These are phyloP conservation scores for Odontothrips loti DNA, from an alignment of 2,888 invertebrate species.

Conservation along the genomic window DNA sequence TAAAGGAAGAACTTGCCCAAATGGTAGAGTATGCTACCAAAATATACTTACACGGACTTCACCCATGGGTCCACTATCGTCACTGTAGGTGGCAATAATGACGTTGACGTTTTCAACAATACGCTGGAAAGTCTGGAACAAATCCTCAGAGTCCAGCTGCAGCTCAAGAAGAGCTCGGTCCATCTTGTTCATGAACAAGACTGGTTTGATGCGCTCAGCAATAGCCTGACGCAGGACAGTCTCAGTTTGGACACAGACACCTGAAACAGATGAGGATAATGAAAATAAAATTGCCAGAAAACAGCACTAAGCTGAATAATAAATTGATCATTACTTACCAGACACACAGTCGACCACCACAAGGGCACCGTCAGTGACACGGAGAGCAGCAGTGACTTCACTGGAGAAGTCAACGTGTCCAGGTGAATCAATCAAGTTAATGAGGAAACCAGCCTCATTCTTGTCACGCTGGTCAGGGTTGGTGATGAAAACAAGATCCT, in stretches of 20 bases:
- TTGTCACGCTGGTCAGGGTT: conserved; percentile 86
- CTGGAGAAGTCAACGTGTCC: conserved; percentile 99
- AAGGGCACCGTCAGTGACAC: conserved; percentile 99
- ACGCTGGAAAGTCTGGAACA: conserved; percentile 99
- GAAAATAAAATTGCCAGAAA: conserved; percentile 6
- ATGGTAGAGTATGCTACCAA: no score
- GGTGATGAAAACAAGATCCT: conserved; percentile 91
- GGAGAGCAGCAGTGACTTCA: conserved; percentile 98
- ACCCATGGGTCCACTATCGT: conserved; percentile 98
- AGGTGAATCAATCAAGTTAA: conserved; percentile 99
- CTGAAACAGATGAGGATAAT: conserved; percentile 52
- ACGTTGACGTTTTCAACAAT: conserved; percentile 99
- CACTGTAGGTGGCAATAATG: conserved; percentile 98
- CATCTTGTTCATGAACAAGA: conserved; percentile 99
- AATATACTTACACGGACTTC: conserved; percentile 77
- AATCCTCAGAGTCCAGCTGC: conserved; percentile 92
- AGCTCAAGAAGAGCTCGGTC: conserved; percentile 97
- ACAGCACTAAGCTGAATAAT: conserved; percentile 27
- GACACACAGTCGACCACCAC: conserved; percentile 99
- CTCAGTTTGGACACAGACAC: conserved; percentile 99
- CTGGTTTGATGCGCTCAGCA: conserved; percentile 99
- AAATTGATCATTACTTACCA: conserved; percentile 57
- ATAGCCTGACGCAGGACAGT: conserved; percentile 99
- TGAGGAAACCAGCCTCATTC: conserved; percentile 92
- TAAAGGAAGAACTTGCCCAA: no score